Conservation (phyloP, 2,888 invertebrate genomes). For the Rhagium mordax region DNA sequence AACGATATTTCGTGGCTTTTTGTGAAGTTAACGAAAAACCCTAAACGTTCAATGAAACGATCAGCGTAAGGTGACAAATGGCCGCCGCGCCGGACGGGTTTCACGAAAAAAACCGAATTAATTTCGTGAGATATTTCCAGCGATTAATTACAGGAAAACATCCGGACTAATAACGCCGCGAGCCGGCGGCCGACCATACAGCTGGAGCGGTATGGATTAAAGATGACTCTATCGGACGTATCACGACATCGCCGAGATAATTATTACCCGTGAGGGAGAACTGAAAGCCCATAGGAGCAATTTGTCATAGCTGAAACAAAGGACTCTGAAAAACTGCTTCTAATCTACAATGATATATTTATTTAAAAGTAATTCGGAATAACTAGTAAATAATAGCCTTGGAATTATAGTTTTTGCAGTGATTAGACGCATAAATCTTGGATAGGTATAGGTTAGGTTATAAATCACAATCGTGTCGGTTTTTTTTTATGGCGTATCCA, state of each 20-base stretch:
- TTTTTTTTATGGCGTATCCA: conserved; percentile 15
- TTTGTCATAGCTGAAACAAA: conserved; percentile 20
- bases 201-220: conserved; percentile 27
- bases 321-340: conserved; percentile 9
- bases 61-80: neutral
- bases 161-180: neutral
- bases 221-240: conserved; percentile 30
- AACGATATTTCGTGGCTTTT: too few species aligned
- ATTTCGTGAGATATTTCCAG: neutral
- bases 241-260: conserved; percentile 8
- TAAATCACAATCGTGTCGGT: conserved; percentile 33
- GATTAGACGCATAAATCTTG: conserved; percentile 24
- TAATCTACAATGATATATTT: conserved; percentile 27
- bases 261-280: neutral
- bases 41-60: neutral
- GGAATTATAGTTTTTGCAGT: conserved; percentile 36
- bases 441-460: conserved; percentile 32
- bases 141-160: neutral
- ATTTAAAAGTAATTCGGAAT: conserved; percentile 23
- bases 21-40: too few species aligned
- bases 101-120: neutral
- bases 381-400: conserved; percentile 29
- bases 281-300: neutral
- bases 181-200: neutral
- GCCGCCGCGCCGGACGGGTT: neutral